phyloP scores from a whole-genome alignment of 2,797 vertebrate species.

The Gallinago stenura region DNA sequence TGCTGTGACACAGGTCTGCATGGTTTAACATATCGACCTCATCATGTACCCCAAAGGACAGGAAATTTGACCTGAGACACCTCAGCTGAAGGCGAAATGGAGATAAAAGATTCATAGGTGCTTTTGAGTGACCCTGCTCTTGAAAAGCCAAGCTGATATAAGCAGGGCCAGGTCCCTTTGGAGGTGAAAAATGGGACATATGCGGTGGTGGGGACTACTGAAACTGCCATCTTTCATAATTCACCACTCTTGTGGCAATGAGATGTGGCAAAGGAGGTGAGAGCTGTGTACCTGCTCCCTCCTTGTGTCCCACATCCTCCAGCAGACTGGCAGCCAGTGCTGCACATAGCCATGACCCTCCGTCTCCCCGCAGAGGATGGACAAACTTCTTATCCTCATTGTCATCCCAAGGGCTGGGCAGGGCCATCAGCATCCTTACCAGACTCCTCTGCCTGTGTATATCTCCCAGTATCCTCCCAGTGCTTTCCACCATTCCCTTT shows the following conservation, averaged over 20 bases:
- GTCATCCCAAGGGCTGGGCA: background rate
- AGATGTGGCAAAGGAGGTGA: background rate
- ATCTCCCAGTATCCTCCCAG: background rate
- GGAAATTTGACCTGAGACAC: background rate
- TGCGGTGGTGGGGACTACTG: too few relatives aligned
- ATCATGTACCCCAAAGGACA: background rate
- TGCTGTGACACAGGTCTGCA: background rate
- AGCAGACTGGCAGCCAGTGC: fast-evolving
- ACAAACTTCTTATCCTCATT: background rate
- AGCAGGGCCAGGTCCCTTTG: background rate
- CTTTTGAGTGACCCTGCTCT: background rate
- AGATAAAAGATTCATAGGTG: background rate
- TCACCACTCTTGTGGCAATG: background rate
- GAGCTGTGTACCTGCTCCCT: background rate
- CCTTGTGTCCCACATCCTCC: fast-evolving
- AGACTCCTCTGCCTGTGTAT: background rate
- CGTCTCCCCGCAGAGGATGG: background rate
- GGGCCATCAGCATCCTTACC: background rate
- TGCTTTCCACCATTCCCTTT: background rate
- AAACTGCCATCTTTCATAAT: background rate
- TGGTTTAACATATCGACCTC: background rate
- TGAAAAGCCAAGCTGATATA: background rate
- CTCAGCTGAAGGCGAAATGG: background rate
- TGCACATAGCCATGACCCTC: background rate
- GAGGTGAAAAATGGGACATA: background rate